Base-by-base conservation (phyloP, 1,140 invertebrate genomes). In the Euwallacea fornicatus region DNA sequence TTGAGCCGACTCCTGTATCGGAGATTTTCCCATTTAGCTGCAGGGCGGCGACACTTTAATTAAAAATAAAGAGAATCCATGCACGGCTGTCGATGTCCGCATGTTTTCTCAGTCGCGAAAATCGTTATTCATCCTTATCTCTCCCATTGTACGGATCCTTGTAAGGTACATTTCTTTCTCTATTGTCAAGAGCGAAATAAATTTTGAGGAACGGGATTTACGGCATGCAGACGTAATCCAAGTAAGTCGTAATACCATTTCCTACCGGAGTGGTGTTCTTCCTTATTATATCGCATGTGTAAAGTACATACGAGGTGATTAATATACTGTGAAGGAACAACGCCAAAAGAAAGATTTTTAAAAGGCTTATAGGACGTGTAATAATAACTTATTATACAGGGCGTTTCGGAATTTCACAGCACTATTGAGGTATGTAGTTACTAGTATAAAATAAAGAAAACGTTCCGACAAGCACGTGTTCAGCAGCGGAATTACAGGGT, bases 91-190 rank as follows among this genome's bases (percentile, higher is more conserved):
- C 67, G 47, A 66, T 69, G 67, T 69, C 47, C 47, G 59, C 47
- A 13, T 63, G 67, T 69, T 62, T 61, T 63, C 59, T 47, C 60
- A 69, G 59, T 44, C 50, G 66, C 44, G 56, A 60, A 60, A 60
- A 60, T 69, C 67, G 67, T 69, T 62, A 69, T 63, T 69, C 67
- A 69, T 55, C 67, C 67, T 69, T 69, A 69, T 69, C 67, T 69
- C 60, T 21, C 58, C 67, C 67, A 69, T 69, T 69, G 67, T 69
- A 61, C 60, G 67, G 59, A 41, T 42, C 67, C 67, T 62, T 69
- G 67, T 69, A 69, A 69, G 67, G 67, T 69, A 60, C 60, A 69
- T 69, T 69, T 69, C 67, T 69, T 61, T 62, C 59, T 63, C 67
- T 69, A 69, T 69, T 69, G 67, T 69, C 67, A 54, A 69, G 58